phyloP scores from a whole-genome alignment of 2,113 vertebrate species.

The Scolopax mira region DNA sequence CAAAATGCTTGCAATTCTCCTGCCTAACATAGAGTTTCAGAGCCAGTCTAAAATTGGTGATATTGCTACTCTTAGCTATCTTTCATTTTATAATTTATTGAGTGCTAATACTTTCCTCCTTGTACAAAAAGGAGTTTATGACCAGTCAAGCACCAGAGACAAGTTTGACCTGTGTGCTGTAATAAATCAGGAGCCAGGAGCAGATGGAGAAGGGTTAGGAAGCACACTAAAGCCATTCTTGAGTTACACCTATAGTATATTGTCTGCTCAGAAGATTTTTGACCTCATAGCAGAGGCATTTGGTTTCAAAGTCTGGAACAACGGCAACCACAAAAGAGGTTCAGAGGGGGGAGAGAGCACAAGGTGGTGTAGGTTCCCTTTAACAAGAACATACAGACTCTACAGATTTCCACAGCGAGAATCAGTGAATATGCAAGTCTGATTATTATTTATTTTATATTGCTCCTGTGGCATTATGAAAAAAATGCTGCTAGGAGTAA shows the following conservation, averaged over 20 bases:
- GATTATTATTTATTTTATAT: not conserved
- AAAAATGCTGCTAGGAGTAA: not conserved
- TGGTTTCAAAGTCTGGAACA: conserved; percentile 13
- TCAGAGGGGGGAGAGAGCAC: not conserved
- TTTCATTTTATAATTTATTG: conserved; percentile 8
- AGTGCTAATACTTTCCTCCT: not conserved
- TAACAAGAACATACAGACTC: not conserved
- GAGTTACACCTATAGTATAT: not conserved
- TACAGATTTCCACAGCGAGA: not conserved
- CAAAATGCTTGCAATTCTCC: not conserved
- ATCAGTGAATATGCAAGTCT: not conserved
- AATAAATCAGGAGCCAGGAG: conserved; percentile 27
- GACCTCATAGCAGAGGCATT: not conserved
- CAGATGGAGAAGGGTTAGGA: not conserved
- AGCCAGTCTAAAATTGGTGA: not conserved
- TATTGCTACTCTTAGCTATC: not conserved
- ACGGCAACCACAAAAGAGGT: not conserved
- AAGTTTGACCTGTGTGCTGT: not conserved
- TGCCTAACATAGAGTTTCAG: not conserved
- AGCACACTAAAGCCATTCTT: not conserved
- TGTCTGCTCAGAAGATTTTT: not conserved
- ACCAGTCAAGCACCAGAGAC: not conserved
- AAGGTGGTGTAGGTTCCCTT: not conserved
- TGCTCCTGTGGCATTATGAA: not conserved
- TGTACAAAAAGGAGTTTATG: conserved; percentile 24